Evolutionary conservation across 2,797 vertebrate genomes (phyloP).

Genomic region (Notoglanidium macrostoma): DNA sequence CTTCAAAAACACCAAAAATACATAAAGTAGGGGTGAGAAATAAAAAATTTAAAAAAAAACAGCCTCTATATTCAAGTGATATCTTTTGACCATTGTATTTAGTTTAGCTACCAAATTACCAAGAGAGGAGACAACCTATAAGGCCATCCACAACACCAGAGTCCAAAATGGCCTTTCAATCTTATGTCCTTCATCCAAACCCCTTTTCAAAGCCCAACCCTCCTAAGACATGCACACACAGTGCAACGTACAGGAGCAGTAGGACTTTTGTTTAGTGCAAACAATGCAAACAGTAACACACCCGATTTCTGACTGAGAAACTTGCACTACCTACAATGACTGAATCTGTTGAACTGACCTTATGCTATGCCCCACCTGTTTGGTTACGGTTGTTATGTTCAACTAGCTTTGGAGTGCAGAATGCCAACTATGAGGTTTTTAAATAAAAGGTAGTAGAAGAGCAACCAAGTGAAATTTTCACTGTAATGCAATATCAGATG

Average conservation of each 20-base stretch:
- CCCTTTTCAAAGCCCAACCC: background rate
- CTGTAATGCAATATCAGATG: background rate
- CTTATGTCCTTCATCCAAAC: background rate
- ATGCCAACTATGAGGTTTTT: background rate
- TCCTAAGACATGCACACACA: background rate
- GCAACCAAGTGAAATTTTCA: no score
- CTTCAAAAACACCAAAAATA: background rate
- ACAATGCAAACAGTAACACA: background rate
- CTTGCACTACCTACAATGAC: background rate
- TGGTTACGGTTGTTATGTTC: background rate
- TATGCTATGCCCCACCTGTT: no score
- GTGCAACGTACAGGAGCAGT: background rate
- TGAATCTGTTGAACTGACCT: background rate
- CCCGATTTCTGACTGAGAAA: background rate
- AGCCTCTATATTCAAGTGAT: background rate
- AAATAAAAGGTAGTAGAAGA: no score
- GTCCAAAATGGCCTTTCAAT: background rate
- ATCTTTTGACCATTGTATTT: background rate
- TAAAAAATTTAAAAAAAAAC: background rate
- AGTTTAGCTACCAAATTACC: background rate
- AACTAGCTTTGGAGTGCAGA: background rate
- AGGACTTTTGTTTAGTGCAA: background rate
- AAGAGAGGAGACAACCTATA: background rate
- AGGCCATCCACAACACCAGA: no score
- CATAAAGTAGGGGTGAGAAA: background rate